These are phyloP conservation scores for Plodia interpunctella DNA, from an alignment of 1,140 invertebrate species.

Conservation along the genomic window DNA sequence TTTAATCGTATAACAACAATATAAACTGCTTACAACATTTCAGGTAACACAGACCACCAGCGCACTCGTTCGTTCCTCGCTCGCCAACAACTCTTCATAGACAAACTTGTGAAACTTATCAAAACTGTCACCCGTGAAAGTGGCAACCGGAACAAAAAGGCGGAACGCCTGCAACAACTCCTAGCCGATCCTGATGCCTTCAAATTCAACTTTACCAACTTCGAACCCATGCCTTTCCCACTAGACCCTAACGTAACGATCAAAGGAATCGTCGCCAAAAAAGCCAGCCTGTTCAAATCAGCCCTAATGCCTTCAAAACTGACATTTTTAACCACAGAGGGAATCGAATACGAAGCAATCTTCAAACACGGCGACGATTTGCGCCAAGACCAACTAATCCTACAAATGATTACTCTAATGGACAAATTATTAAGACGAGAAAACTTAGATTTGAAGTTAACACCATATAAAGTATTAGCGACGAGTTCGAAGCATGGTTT, in stretches of 20 bases:
- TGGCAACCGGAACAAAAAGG: slow-evolving; percentile 94
- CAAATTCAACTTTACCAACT: slow-evolving; percentile 93
- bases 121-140: slow-evolving; percentile 94
- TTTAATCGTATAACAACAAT: too few species aligned
- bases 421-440: slow-evolving; percentile 95
- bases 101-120: slow-evolving; percentile 93
- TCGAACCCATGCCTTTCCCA: slow-evolving; percentile 95
- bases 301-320: slow-evolving; percentile 98
- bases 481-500: slow-evolving; percentile 98
- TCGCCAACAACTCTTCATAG: slow-evolving; percentile 93
- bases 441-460: slow-evolving; percentile 96
- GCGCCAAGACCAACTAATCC: slow-evolving; percentile 98
- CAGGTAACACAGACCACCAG: slow-evolving; percentile 83
- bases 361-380: slow-evolving; percentile 99
- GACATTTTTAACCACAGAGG: slow-evolving; percentile 90
- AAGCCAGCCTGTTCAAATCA: slow-evolving; percentile 96
- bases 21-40: background rate
- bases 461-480: slow-evolving; percentile 94
- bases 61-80: slow-evolving; percentile 83
- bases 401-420: slow-evolving; percentile 99
- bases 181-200: slow-evolving; percentile 88
- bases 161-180: slow-evolving; percentile 90
- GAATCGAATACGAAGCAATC: slow-evolving; percentile 95
- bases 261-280: slow-evolving; percentile 92
- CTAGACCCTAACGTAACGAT: slow-evolving; percentile 95